Evolutionary conservation across 2,797 vertebrate species (phyloP), one percentile per base, ranked within the genome.

Genomic region (Cuniculus paca): DNA sequence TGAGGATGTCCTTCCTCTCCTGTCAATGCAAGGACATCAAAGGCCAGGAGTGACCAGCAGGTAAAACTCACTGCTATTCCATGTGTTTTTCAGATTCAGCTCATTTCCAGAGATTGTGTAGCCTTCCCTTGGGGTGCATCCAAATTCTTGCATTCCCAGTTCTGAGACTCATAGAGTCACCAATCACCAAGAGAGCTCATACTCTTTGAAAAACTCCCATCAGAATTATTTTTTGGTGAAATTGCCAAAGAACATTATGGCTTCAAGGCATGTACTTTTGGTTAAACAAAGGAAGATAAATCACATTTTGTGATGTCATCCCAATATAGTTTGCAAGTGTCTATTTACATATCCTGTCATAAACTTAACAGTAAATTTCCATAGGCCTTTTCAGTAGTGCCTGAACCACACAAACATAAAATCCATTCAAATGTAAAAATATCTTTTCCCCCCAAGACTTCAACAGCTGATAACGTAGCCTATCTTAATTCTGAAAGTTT

Each of bases 221-320:
- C 34, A 75, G 50, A 83, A 22, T 54, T 56, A 42, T 77, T 91
- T 95, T 96, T 87, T 97, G 54, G n/a, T 72, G 56, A 94, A 75
- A 93, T 31, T 75, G 5, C 70, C 39, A 68, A 96, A 93, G 58
- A 89, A 52, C 48, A 80, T 88, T n/a, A 61, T 88, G 75, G 12
- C 74, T 58, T 92, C 88, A 52, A 93, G 70, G 5, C 42, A 75
- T 58, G 12, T n/a, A 42, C 39, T 96, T 93, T 84, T 93, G 80
- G 90, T 93, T 88, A 93, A 96, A 84, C 42, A 84, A 90, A 54
- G 58, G 14, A 91, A 96, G 89, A 91, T 92, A 92, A 95, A 78
- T 85, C 68, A 56, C 26, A 84, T 85, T 88, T 54, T 48, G 24
- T n/a, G 89, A 0, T 88, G 86, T 85, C 78, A 89, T 84, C 42